Conservation (phyloP, 2,797 vertebrate genomes). For the Paramormyrops hopkinsi region DNA sequence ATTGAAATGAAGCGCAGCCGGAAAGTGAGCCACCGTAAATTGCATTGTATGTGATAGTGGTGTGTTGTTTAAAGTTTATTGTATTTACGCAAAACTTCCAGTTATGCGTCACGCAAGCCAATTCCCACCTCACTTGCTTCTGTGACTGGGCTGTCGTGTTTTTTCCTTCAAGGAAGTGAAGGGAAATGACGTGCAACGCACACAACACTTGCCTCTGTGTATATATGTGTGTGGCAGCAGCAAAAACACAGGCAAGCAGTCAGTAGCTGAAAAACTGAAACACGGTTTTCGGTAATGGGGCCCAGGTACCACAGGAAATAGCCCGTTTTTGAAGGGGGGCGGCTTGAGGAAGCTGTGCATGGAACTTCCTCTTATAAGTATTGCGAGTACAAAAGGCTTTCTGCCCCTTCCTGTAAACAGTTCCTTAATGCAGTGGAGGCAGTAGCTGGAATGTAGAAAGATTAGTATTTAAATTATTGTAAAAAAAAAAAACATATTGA, state of each 20-base stretch:
- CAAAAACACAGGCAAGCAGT: not conserved
- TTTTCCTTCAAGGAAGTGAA: conserved; percentile 11
- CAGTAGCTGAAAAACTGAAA: not conserved
- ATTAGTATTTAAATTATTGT: not conserved
- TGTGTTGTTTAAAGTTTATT: not conserved
- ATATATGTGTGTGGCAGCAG: not conserved
- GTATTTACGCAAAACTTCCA: not conserved
- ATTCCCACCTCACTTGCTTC: not conserved
- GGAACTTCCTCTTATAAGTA: conserved; percentile 75
- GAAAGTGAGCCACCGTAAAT: not conserved
- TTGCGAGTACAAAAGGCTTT: conserved; percentile 63
- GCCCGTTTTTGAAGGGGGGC: conserved; percentile 21
- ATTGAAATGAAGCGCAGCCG: not conserved
- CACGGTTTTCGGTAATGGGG: not conserved
- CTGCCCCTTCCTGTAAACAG: conserved; percentile 74
- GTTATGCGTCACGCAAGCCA: not conserved
- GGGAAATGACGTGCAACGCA: conserved; percentile 10
- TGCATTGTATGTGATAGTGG: not conserved
- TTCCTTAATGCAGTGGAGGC: conserved; percentile 32
- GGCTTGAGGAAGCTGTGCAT: conserved; percentile 62
- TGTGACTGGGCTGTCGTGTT: not conserved
- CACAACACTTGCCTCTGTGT: not conserved
- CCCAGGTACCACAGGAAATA: conserved; percentile 3
- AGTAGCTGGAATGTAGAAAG: not conserved
- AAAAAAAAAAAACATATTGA: not conserved